Evolutionary conservation across 2,888 invertebrate species (phyloP).

Genomic region (Exocentrus adspersus): DNA sequence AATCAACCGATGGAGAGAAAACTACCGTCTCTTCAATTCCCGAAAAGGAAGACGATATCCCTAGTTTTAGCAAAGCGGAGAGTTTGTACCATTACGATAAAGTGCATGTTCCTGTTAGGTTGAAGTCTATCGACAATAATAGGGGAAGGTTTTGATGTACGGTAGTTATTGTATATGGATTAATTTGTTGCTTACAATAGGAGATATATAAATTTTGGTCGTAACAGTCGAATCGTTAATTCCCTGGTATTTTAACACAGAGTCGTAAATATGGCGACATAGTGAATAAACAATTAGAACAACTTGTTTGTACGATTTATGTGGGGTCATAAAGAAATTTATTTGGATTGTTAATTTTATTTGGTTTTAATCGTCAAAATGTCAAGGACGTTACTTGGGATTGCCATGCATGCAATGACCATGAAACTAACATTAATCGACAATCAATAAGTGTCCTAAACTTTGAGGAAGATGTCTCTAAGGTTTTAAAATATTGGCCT

Average conservation of each 20-base stretch:
- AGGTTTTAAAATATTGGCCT: no score
- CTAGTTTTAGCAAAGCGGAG: slow-evolving; percentile 7
- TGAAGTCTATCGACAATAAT: slow-evolving; percentile 29
- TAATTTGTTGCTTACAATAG: no score
- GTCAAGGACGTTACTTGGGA: no score
- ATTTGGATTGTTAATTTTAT: not conserved
- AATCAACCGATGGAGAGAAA: slow-evolving; percentile 17
- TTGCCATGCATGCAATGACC: no score
- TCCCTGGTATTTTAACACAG: no score
- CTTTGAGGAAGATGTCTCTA: no score
- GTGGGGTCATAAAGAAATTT: not conserved
- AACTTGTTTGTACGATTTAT: not conserved
- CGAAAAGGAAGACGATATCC: slow-evolving; percentile 6
- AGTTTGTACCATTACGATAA: slow-evolving; percentile 35
- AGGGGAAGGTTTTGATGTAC: not conserved
- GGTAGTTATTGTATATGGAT: no score
- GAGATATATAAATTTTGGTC: no score
- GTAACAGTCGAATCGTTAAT: no score
- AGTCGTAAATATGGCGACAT: not conserved
- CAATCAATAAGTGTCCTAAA: no score
- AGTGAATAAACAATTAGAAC: not conserved
- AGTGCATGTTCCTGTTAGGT: slow-evolving; percentile 30
- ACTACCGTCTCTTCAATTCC: not conserved
- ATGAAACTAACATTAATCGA: no score
- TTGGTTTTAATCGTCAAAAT: no score